A percentile compares a stretch with the other conserved stretches of the same genome.
Evolutionary conservation across 2,797 vertebrate genomes (phyloP).

Genomic region (Potorous gilbertii): DNA sequence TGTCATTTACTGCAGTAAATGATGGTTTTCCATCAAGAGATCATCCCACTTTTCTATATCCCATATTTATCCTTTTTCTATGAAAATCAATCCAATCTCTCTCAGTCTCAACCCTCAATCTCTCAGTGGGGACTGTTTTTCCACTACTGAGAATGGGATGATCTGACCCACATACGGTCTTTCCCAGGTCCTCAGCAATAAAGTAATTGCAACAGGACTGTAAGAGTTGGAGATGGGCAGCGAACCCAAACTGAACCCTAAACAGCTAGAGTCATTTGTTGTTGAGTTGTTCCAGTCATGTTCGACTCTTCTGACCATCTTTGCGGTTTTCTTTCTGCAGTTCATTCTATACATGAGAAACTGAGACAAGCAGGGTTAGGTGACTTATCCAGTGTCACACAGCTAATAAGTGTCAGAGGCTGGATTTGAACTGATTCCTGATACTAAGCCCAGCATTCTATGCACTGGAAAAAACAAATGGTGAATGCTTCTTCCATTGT

Average conservation of each 20-base stretch:
- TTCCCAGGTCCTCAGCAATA: neutral
- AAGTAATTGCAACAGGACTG: neutral
- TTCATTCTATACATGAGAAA: neutral
- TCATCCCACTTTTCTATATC: slow-evolving; percentile 47
- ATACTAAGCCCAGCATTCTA: neutral
- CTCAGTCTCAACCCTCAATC: neutral
- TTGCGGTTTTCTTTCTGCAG: neutral
- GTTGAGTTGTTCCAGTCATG: neutral
- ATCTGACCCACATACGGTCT: neutral
- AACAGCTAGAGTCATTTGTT: neutral
- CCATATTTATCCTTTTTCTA: slow-evolving; percentile 43
- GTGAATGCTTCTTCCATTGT: neutral
- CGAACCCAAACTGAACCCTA: neutral
- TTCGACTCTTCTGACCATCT: neutral
- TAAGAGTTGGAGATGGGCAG: neutral
- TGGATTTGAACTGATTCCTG: neutral
- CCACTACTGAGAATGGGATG: neutral
- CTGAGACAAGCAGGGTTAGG: neutral
- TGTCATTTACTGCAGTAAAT: slow-evolving; percentile 20
- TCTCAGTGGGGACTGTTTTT: slow-evolving; percentile 24
- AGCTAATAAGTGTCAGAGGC: neutral
- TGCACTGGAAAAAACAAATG: neutral
- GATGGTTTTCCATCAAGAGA: slow-evolving; percentile 62
- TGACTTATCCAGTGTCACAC: neutral
- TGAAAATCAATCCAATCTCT: neutral